Base-by-base conservation (phyloP, 2,888 invertebrate species). In the Dicyrtoma fusca region DNA sequence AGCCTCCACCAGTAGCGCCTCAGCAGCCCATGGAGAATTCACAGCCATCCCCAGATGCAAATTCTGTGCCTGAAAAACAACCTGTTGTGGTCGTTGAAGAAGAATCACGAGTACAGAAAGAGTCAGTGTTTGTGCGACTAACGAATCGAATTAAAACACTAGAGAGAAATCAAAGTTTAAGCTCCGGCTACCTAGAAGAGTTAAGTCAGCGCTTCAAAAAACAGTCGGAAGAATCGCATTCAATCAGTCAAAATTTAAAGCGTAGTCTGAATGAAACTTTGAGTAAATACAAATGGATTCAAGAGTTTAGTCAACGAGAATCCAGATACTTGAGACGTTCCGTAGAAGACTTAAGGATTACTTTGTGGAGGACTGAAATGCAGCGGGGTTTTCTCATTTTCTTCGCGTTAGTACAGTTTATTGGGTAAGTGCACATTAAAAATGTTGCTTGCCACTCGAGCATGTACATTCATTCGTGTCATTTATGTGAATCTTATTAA, bases 141-240 rank as follows among this genome's bases (percentile, higher is more conserved):
- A 95, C 94, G 73, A 99, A 98, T 84, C 89, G 97, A 82, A 95
- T 99, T 72, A 86, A 93, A 90, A 91, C 92, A 65, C 87, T 99
- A 80, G 99, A 99, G 85, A 88, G 94, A 80, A 99, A 99, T 85
- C 94, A 99, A 90, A 96, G 97, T 14, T 87, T 99, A 51, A 97
- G 96, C 78, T 92, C 94, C 74, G 95, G 97, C 84, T 99, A 98
- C 84, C 86, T 99, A 79, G 97, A 97, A 84, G 97, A 98, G 83
- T 86, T 99, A 79, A 97, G 97, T 84, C 89, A 92, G 71, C 88
- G 96, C 17, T 98, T 97, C 85, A 95, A 95, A 83, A 94, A 93
- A 81, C 97, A 97, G 85, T 95, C 96, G 64, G 97, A 97, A 84
- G 97, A 97, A 25, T 76, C 75, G 14, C 45, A 73, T 61, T 51